Conservation (phyloP, 1,140 invertebrate species). For the Magallana angulata region DNA sequence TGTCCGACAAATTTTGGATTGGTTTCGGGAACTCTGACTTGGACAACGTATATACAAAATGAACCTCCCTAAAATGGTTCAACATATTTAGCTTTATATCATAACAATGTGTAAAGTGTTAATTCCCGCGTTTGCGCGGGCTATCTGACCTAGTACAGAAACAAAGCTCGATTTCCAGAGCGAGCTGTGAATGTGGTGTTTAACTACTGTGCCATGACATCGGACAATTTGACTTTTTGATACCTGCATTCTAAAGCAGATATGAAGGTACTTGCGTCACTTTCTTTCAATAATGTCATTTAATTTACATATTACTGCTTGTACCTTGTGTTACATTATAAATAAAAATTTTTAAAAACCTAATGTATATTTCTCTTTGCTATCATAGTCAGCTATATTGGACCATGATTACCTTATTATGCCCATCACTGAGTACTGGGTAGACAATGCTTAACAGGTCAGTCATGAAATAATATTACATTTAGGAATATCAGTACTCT, state of each 20-base stretch:
- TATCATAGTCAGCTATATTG: slow-evolving; percentile 50
- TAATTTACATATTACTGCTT: not conserved
- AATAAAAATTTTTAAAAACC: no score
- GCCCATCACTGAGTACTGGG: not conserved
- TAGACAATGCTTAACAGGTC: not conserved
- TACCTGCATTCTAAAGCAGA: not conserved
- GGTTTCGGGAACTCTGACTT: no score
- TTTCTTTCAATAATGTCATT: not conserved
- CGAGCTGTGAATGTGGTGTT: not conserved
- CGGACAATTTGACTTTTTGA: not conserved
- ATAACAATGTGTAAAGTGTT: no score
- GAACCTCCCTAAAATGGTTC: no score
- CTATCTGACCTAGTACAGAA: not conserved
- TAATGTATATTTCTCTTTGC: no score
- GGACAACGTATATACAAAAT: no score
- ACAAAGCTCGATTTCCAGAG: not conserved
- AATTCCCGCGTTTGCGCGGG: no score
- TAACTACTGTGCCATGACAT: not conserved
- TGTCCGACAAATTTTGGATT: no score
- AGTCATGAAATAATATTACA: no score
- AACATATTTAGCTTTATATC: no score
- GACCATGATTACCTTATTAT: slow-evolving; percentile 29
- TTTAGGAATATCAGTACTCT: no score
- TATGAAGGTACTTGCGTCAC: not conserved
- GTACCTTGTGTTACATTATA: no score